A percentile compares a stretch with the other conserved stretches of the same genome.
Conservation (phyloP, 1,140 invertebrate species). For the Glossosoma conforme region DNA sequence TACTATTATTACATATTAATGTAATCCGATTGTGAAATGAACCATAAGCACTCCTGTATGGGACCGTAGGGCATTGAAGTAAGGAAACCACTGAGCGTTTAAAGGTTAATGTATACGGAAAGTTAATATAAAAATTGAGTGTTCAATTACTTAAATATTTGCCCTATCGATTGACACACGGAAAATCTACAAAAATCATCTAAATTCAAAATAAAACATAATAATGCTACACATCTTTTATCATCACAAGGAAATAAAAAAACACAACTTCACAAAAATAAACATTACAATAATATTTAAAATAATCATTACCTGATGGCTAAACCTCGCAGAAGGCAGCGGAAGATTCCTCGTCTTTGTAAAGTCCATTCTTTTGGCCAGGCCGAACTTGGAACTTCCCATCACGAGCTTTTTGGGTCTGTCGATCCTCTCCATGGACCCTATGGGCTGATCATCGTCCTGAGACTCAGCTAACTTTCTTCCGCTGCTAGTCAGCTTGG, state of each 20-base stretch:
- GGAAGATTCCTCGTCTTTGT: conserved; percentile 46
- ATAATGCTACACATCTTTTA: too few relatives aligned
- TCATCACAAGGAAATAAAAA: conserved; percentile 2
- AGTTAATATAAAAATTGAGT: too few relatives aligned
- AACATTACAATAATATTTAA: conserved; percentile 3
- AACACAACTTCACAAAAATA: background rate
- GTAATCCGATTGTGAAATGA: too few relatives aligned
- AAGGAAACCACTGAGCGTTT: too few relatives aligned
- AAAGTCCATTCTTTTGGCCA: conserved; percentile 44
- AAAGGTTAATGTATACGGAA: too few relatives aligned
- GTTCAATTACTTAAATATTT: too few relatives aligned
- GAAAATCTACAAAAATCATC: too few relatives aligned
- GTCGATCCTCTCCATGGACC: conserved; percentile 41
- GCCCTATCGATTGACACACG: too few relatives aligned
- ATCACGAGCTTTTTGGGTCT: conserved; percentile 46
- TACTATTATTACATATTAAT: too few relatives aligned
- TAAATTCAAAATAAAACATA: background rate
- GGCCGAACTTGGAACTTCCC: conserved; percentile 42
- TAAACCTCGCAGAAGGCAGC: conserved; percentile 45
- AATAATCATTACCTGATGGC: conserved; percentile 41
- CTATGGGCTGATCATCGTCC: conserved; percentile 41
- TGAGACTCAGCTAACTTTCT: conserved; percentile 38
- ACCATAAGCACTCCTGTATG: too few relatives aligned
- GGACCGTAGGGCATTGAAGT: too few relatives aligned
- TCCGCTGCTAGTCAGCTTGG: conserved; percentile 23